Conservation (phyloP, 2,113 vertebrate genomes). For the Tyto alba region DNA sequence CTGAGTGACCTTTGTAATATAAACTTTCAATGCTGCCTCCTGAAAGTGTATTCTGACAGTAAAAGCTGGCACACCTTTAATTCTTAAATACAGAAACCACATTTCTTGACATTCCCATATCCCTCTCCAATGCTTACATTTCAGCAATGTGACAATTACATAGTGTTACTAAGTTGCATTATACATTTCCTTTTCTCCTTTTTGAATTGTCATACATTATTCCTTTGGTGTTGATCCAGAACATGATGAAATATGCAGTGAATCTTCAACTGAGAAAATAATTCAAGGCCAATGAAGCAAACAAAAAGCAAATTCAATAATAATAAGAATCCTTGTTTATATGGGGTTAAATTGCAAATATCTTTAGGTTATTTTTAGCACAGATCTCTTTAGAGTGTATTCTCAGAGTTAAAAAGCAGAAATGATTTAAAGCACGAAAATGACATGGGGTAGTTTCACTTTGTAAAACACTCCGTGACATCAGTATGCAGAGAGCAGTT, state of each 20-base stretch:
- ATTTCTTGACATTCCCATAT: neutral
- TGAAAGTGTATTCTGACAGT: conserved; percentile 62
- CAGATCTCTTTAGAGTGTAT: neutral
- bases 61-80: conserved; percentile 60
- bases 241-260: neutral
- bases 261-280: neutral
- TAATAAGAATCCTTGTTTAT: neutral
- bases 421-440: neutral
- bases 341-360: neutral
- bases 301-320: neutral
- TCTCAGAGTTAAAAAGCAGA: neutral
- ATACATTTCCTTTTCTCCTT: conserved; percentile 2
- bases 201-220: conserved; percentile 28
- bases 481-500: neutral
- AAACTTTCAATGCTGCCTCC: conserved; percentile 60
- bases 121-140: neutral
- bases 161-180: neutral
- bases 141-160: neutral
- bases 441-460: neutral
- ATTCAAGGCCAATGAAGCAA: neutral
- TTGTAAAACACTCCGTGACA: neutral
- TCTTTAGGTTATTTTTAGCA: neutral
- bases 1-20: conserved; percentile 77
- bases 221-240: conserved; percentile 30
- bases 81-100: conserved; percentile 36